Conservation (phyloP, 2,797 vertebrate genomes). For the Rhadinocentrus ornatus region DNA sequence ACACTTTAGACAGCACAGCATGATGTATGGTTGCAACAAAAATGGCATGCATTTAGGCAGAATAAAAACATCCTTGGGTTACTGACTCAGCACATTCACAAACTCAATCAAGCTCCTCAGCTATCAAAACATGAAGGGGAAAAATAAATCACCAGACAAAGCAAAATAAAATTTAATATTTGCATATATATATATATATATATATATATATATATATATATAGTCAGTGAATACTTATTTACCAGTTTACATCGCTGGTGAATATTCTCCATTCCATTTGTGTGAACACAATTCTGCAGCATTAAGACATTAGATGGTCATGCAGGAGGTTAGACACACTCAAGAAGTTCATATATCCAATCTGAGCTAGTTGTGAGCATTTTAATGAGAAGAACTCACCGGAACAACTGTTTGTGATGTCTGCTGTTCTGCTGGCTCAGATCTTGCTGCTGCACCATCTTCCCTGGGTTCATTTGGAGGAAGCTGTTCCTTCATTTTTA, state of each 20-base stretch:
- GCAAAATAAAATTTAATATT: not conserved
- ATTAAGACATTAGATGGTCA: slow-evolving; percentile 19
- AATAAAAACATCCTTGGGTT: not conserved
- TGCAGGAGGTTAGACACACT: not conserved
- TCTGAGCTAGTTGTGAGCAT: not conserved
- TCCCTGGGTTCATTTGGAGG: not conserved
- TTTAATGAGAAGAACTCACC: slow-evolving; percentile 42
- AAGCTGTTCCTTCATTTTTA: not conserved
- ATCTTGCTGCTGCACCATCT: not conserved
- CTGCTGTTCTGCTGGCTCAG: not conserved
- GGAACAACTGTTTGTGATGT: slow-evolving; percentile 9
- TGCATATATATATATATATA: not conserved
- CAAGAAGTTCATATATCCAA: not conserved
- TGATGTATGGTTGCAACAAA: slow-evolving; percentile 2
- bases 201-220: not conserved
- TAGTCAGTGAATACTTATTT: slow-evolving; percentile 37
- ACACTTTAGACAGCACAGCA: not conserved
- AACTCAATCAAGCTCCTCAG: slow-evolving; percentile 1
- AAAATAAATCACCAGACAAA: not conserved
- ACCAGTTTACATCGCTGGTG: slow-evolving; percentile 47
- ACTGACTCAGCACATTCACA: slow-evolving; percentile 8
- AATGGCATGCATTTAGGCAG: not conserved
- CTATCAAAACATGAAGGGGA: not conserved
- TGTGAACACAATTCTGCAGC: slow-evolving; percentile 38
- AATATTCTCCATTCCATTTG: slow-evolving; percentile 35